Conservation (phyloP, 2,888 invertebrate genomes). For the Dendrolimus houi region DNA sequence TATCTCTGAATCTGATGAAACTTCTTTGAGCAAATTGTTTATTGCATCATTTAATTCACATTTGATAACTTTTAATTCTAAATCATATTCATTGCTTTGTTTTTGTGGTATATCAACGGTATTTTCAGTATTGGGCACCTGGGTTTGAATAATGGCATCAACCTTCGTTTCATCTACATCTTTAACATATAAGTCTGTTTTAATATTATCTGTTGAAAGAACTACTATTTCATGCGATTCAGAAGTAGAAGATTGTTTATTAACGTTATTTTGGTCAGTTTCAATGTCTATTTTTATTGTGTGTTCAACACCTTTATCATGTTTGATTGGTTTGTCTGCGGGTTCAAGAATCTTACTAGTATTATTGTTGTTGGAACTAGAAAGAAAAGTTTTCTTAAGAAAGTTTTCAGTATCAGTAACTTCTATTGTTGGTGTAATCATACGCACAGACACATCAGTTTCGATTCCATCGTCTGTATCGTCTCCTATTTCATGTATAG, state of each 20-base stretch:
- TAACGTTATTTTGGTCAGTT: constrained; percentile 1
- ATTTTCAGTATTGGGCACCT: constrained; percentile 3
- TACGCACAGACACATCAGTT: constrained; percentile 62
- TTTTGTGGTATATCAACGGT: constrained; percentile 8
- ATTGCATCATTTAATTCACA: constrained; percentile 66
- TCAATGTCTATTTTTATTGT: background rate
- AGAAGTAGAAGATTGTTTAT: constrained; percentile 7
- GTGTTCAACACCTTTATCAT: background rate
- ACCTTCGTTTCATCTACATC: constrained; percentile 28
- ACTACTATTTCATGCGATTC: constrained; percentile 52
- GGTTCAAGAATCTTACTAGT: constrained; percentile 1
- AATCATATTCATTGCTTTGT: constrained; percentile 31
- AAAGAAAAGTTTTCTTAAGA: constrained; percentile 45
- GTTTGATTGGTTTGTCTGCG: background rate
- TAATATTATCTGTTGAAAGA: constrained; percentile 53
- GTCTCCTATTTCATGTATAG: constrained; percentile 72
- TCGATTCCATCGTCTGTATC: constrained; percentile 59
- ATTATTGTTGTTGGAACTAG: constrained; percentile 14
- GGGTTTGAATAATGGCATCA: constrained; percentile 3
- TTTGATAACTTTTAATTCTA: constrained; percentile 63
- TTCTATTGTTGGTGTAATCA: constrained; percentile 70
- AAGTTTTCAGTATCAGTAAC: constrained; percentile 62
- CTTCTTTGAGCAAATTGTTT: constrained; percentile 64
- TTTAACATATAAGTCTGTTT: constrained; percentile 59
- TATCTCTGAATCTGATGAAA: constrained; percentile 49